Percentiles rank a stretch among this genome's conserved stretches.
phyloP scores from a whole-genome alignment of 2,113 vertebrate species.

The Toxostoma redivivum region DNA sequence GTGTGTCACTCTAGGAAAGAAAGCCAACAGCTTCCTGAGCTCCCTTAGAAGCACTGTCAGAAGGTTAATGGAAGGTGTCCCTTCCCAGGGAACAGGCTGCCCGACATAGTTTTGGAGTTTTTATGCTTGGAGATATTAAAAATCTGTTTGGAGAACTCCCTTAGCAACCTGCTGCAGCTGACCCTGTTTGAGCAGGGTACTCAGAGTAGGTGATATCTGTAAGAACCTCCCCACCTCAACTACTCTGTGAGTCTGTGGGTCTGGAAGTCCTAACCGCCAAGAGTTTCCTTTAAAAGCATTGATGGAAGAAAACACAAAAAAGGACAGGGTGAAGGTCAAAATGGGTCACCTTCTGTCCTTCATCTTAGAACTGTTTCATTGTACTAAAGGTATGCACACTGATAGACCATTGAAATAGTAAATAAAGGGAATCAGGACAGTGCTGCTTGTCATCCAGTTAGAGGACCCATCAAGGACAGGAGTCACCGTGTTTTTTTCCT shows the following conservation, averaged over 20 bases:
- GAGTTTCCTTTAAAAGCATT: neutral
- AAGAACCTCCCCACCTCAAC: neutral
- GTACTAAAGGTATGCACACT: neutral
- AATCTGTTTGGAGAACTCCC: neutral
- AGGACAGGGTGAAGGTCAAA: neutral
- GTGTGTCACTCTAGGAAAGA: neutral
- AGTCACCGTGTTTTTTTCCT: neutral
- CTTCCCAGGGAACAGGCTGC: neutral
- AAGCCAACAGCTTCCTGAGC: neutral
- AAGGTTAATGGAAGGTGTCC: neutral
- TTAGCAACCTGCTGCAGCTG: neutral
- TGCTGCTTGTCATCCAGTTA: neutral
- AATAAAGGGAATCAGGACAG: neutral
- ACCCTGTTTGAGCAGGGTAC: neutral
- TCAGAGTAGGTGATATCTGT: neutral
- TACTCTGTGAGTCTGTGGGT: neutral
- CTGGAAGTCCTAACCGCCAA: neutral
- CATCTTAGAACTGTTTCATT: neutral
- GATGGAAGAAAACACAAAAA: neutral
- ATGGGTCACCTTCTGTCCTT: neutral
- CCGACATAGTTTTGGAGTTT: neutral
- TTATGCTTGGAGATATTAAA: neutral
- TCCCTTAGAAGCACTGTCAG: neutral
- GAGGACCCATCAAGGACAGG: neutral
- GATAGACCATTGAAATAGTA: neutral